Conservation (phyloP, 2,888 invertebrate species). For the Mactromeris polynyma region DNA sequence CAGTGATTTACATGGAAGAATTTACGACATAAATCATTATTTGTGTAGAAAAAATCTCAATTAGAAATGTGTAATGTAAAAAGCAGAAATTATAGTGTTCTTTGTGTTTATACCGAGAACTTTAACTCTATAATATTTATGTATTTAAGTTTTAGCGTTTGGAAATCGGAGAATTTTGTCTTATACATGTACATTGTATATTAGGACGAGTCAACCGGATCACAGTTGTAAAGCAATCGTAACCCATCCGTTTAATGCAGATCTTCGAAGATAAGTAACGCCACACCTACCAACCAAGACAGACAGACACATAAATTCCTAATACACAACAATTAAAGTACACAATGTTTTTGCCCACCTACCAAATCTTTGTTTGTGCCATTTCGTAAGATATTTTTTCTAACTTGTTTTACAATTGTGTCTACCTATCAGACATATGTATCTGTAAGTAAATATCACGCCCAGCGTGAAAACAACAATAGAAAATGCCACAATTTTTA, state of each 20-base stretch:
- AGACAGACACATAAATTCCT: neutral
- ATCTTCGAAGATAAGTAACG: neutral
- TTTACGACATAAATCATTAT: too few species aligned
- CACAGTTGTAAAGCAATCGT: too few species aligned
- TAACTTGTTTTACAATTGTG: neutral
- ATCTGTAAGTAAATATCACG: slow-evolving; percentile 52
- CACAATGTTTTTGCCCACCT: neutral
- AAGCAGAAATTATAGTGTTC: too few species aligned
- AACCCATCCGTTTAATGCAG: neutral
- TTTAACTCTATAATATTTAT: too few species aligned
- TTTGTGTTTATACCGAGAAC: too few species aligned
- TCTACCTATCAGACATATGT: slow-evolving; percentile 23
- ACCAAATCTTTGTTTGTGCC: neutral
- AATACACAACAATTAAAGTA: neutral
- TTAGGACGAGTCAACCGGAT: too few species aligned
- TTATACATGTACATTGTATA: too few species aligned
- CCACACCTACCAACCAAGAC: neutral
- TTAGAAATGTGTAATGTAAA: too few species aligned
- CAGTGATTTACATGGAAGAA: too few species aligned
- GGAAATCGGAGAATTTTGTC: too few species aligned
- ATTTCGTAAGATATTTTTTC: neutral
- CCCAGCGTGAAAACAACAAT: slow-evolving; percentile 13
- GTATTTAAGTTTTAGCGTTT: too few species aligned
- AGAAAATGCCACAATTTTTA: slow-evolving; percentile 44
- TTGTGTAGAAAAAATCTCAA: too few species aligned